Percentiles rank a stretch among this genome's conserved stretches.
Evolutionary conservation across 2,797 vertebrate genomes (phyloP).

Genomic region (Meriones psammophilus): DNA sequence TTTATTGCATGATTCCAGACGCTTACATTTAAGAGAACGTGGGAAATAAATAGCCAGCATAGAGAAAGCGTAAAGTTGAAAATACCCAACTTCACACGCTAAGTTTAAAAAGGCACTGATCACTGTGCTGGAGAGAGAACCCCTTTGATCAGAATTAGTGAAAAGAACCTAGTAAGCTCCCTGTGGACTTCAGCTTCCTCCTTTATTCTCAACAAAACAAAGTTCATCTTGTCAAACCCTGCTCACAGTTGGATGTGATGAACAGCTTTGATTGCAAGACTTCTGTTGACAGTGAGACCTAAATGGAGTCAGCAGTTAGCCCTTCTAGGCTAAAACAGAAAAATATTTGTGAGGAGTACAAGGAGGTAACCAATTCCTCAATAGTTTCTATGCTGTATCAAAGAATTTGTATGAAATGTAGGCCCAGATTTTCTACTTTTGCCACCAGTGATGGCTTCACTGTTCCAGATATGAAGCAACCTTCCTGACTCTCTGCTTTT

Average conservation of each 20-base stretch:
- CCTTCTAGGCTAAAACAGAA: constrained; percentile 78
- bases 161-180: constrained; percentile 77
- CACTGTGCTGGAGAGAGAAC: constrained; percentile 66
- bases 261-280: constrained; percentile 84
- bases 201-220: constrained; percentile 85
- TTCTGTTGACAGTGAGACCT: constrained; percentile 74
- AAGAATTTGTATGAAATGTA: not conserved
- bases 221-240: constrained; percentile 86
- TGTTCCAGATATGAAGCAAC: not conserved
- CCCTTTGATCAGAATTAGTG: constrained; percentile 86
- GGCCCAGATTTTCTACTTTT: constrained; percentile 29
- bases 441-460: not conserved
- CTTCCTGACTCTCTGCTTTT: not conserved
- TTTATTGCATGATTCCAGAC: constrained; percentile 54
- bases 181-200: constrained; percentile 80
- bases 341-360: constrained; percentile 72
- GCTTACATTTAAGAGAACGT: constrained; percentile 79
- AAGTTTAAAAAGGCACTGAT: constrained; percentile 81
- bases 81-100: constrained; percentile 66
- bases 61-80: constrained; percentile 78
- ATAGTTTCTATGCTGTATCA: constrained; percentile 23
- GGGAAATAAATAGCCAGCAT: constrained; percentile 76
- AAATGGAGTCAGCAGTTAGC: constrained; percentile 83
- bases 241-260: constrained; percentile 84
- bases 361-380: constrained; percentile 69